Evolutionary conservation across 2,113 vertebrate genomes (phyloP).

Genomic region (Boleophthalmus pectinirostris): DNA sequence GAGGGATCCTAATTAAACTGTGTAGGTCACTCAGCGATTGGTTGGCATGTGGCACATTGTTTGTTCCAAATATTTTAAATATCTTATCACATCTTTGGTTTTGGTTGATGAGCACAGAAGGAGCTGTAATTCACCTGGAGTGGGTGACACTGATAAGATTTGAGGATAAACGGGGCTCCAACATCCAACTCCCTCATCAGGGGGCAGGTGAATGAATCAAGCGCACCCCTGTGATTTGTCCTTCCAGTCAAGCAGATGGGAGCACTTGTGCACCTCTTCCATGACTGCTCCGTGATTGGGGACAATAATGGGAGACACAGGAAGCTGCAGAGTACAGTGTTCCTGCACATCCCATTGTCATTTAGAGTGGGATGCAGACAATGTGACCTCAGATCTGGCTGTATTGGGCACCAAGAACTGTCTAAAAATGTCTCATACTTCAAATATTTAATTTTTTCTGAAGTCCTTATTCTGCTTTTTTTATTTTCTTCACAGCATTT

Average conservation of each 20-base stretch:
- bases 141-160: conserved; percentile 45
- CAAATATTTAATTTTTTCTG: too few species aligned
- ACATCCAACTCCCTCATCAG: conserved; percentile 31
- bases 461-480: neutral
- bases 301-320: conserved; percentile 14
- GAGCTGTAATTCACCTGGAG: conserved; percentile 28
- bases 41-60: conserved; percentile 25
- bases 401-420: too few species aligned
- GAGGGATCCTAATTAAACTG: conserved; percentile 62
- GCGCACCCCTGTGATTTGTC: conserved; percentile 54
- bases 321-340: conserved; percentile 5
- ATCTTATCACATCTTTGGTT: conserved; percentile 48
- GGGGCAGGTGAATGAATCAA: conserved; percentile 57
- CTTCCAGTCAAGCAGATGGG: conserved; percentile 45
- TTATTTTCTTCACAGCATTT: neutral
- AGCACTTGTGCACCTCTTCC: conserved; percentile 38
- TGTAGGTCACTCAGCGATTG: conserved; percentile 60
- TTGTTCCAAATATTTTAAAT: conserved; percentile 45
- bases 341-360: neutral
- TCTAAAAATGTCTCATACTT: neutral
- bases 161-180: conserved; percentile 29
- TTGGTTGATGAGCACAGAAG: conserved; percentile 29
- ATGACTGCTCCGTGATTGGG: conserved; percentile 28
- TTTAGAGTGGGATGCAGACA: conserved; percentile 10
- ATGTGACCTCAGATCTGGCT: too few species aligned